Percentiles rank a stretch among this genome's conserved stretches.
These are phyloP conservation scores for Drosophila rubida DNA, from an alignment of 2,888 invertebrate species.

Conservation along the genomic window DNA sequence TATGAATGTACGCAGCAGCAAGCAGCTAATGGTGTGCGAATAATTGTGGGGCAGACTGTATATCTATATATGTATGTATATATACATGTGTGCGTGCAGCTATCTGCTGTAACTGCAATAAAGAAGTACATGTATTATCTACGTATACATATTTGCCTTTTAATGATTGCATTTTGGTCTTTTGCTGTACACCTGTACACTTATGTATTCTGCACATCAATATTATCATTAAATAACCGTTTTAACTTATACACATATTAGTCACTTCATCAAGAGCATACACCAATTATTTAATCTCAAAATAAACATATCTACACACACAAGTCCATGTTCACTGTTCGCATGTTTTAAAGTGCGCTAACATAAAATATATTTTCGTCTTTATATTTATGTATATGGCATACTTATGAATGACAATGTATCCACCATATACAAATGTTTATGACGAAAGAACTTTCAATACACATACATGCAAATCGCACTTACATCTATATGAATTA, in stretches of 20 bases:
- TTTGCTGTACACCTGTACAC: background rate
- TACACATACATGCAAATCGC: slow-evolving; percentile 2
- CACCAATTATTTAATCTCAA: slow-evolving; percentile 16
- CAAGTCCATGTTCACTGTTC: background rate
- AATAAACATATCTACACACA: slow-evolving; percentile 6
- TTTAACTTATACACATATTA: slow-evolving; percentile 1
- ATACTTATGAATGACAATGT: slow-evolving; percentile 10
- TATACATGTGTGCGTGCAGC: slow-evolving; percentile 10
- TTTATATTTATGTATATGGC: slow-evolving; percentile 7
- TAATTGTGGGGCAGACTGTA: slow-evolving; percentile 27
- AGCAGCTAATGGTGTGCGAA: background rate
- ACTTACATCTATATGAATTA: slow-evolving; percentile 9
- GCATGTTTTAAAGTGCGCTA: background rate
- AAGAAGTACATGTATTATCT: background rate
- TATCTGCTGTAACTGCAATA: slow-evolving; percentile 5
- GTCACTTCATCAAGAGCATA: slow-evolving; percentile 9
- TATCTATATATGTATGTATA: background rate
- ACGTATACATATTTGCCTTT: background rate
- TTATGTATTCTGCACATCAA: background rate
- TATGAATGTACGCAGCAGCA: background rate
- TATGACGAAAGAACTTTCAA: slow-evolving; percentile 21
- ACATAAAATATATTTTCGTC: slow-evolving; percentile 9
- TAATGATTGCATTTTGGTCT: no score
- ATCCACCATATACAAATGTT: slow-evolving; percentile 8
- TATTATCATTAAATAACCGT: background rate